Percentiles rank a stretch among this genome's conserved stretches.
These are phyloP conservation scores for Catharus bicknelli DNA, from an alignment of 2,113 vertebrate genomes.

Conservation along the genomic window DNA sequence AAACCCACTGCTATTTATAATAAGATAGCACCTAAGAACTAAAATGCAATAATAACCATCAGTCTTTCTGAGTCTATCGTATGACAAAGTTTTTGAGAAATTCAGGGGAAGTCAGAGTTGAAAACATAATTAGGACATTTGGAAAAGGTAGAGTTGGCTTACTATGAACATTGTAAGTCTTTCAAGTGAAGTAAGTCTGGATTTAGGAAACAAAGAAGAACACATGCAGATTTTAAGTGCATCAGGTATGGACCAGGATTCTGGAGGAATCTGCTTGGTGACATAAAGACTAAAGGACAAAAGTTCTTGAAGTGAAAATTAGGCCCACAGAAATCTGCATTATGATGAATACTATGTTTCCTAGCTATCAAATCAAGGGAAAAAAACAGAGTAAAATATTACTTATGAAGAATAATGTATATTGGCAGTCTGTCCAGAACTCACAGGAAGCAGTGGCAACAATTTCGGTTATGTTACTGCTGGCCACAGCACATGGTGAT, in stretches of 20 bases:
- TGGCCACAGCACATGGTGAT: rapidly evolving
- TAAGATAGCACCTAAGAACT: not conserved
- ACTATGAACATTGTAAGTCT: not conserved
- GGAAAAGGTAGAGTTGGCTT: not conserved
- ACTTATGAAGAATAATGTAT: not conserved
- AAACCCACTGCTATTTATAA: not conserved
- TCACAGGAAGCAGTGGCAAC: not conserved
- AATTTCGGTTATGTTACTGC: not conserved
- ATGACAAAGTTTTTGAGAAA: not conserved
- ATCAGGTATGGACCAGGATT: not conserved
- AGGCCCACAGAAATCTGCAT: not conserved
- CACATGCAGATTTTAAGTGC: not conserved
- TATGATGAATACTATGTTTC: not conserved
- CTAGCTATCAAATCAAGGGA: not conserved
- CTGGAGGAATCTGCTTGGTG: not conserved
- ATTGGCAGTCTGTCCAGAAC: not conserved
- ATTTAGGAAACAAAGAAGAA: not conserved
- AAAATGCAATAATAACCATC: not conserved
- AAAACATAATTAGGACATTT: not conserved
- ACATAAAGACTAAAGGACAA: not conserved
- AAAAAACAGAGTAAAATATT: not conserved
- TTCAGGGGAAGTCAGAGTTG: not conserved
- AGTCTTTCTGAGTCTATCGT: not conserved
- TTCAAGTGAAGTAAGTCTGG: not conserved
- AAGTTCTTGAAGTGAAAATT: not conserved